phyloP scores from a whole-genome alignment of 1,140 invertebrate genomes.

The Trichonephila inaurata region DNA sequence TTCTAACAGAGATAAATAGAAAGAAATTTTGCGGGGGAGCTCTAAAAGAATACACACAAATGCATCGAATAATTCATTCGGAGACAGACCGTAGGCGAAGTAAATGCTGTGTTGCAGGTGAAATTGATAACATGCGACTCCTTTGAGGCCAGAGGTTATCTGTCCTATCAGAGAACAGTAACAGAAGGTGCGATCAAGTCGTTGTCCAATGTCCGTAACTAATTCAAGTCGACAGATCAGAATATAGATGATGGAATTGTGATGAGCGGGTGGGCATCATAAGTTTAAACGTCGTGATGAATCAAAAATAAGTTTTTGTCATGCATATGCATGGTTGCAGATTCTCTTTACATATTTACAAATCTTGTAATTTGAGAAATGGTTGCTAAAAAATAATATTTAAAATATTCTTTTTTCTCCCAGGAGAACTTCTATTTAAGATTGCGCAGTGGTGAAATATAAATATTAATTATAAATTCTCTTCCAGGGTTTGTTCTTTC shows the following conservation, averaged over 20 bases:
- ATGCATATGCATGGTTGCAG: neutral
- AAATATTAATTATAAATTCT: no score
- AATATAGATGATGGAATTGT: neutral
- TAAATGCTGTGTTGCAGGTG: constrained; percentile 1
- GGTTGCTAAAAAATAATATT: no score
- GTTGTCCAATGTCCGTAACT: neutral
- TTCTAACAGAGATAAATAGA: neutral
- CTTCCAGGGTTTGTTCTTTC: no score
- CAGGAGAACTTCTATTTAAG: no score
- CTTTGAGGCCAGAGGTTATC: neutral
- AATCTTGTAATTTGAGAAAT: no score
- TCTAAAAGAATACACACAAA: neutral
- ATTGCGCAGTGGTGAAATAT: no score
- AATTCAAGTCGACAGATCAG: neutral
- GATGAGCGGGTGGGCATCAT: neutral
- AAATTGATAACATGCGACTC: neutral
- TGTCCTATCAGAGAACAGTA: neutral
- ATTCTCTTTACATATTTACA: neutral
- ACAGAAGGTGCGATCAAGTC: neutral
- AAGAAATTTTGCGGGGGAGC: neutral
- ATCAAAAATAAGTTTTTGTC: neutral
- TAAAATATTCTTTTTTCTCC: no score
- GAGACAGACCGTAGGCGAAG: neutral
- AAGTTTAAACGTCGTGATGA: neutral
- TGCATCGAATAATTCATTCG: neutral